Conservation (phyloP, 2,888 invertebrate genomes). For the Calephelis perditalis region DNA sequence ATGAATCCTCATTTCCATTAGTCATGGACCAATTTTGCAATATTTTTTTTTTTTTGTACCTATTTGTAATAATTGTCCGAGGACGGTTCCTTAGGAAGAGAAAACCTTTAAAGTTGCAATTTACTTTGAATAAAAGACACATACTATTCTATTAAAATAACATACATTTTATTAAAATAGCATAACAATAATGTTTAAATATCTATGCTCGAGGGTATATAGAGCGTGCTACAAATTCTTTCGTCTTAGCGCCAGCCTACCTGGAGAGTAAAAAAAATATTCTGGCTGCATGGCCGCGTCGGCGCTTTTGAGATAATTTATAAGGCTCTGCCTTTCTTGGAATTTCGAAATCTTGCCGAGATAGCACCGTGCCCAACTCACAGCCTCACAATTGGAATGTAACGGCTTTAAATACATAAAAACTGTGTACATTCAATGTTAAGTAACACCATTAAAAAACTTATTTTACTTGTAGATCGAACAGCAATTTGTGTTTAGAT, state of each 20-base stretch:
- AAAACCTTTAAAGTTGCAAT: no score
- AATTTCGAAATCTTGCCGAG: constrained; percentile 74
- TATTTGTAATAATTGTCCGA: no score
- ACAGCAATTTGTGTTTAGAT: neutral
- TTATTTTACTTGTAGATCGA: neutral
- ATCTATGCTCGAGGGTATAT: constrained; percentile 9
- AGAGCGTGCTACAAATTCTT: constrained; percentile 60
- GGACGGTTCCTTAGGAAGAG: no score
- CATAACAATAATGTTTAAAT: no score
- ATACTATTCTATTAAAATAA: no score
- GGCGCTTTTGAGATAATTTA: constrained; percentile 78
- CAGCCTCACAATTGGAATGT: constrained; percentile 69
- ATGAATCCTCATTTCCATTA: no score
- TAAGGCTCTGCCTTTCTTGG: constrained; percentile 75
- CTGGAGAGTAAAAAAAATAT: constrained; percentile 74
- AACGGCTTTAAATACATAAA: constrained; percentile 71
- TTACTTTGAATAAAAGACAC: no score
- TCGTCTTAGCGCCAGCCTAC: constrained; percentile 75
- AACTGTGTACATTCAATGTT: constrained; percentile 52
- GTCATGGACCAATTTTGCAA: no score
- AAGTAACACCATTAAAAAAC: constrained; percentile 32
- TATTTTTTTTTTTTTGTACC: no score
- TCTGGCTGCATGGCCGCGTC: constrained; percentile 71
- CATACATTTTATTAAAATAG: no score
- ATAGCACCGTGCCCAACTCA: constrained; percentile 53